Conservation (phyloP, 2,888 invertebrate genomes). For the Sinodicranocentrus sp. region DNA sequence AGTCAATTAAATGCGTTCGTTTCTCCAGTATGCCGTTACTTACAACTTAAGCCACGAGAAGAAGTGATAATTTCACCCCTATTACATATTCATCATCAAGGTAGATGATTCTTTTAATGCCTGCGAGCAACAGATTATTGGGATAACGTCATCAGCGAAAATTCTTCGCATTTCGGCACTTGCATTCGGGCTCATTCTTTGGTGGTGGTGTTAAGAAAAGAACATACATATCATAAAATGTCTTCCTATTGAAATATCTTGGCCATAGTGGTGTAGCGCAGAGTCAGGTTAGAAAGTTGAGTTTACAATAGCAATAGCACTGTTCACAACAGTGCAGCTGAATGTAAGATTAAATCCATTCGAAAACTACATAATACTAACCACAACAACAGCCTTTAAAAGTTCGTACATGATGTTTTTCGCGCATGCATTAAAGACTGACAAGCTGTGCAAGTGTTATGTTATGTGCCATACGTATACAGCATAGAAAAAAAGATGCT, state of each 20-base stretch:
- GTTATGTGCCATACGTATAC: background rate
- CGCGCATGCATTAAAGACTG: too few species aligned
- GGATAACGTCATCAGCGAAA: slow-evolving; percentile 51
- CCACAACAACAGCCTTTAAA: background rate
- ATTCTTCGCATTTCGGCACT: background rate
- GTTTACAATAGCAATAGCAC: background rate
- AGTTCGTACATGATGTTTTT: background rate
- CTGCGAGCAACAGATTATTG: slow-evolving; percentile 21
- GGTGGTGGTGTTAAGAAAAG: too few species aligned
- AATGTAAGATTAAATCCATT: background rate
- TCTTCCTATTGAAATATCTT: too few species aligned
- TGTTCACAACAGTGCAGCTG: background rate
- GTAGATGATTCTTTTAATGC: slow-evolving; percentile 7
- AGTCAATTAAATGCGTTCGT: too few species aligned
- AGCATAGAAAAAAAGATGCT: background rate
- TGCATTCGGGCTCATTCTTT: too few species aligned
- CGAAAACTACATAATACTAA: slow-evolving; percentile 2
- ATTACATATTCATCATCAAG: too few species aligned
- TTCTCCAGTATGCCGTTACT: too few species aligned
- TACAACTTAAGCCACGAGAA: too few species aligned
- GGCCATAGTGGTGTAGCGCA: background rate
- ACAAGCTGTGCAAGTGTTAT: too few species aligned
- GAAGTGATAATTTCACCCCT: too few species aligned
- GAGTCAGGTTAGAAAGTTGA: slow-evolving; percentile 22
- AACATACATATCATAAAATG: too few species aligned